These are phyloP conservation scores for Propithecus coquereli DNA, from an alignment of 2,113 vertebrate genomes.

Conservation along the genomic window DNA sequence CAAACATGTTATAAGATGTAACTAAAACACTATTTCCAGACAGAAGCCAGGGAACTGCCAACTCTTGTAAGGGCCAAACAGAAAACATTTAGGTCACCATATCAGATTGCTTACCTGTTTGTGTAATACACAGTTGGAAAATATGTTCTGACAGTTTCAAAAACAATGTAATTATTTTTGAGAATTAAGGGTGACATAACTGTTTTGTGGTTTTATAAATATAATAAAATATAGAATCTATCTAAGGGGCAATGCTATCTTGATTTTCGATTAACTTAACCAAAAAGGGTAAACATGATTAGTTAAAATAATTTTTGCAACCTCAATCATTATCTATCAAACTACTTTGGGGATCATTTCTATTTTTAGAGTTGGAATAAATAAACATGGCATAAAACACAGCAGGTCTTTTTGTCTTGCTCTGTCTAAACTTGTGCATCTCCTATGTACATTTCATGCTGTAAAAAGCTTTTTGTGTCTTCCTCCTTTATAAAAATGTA, in stretches of 20 bases:
- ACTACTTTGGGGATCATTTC: conserved; percentile 49
- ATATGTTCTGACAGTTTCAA: conserved; percentile 61
- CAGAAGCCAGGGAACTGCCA: neutral
- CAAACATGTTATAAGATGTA: neutral
- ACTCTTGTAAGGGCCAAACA: conserved; percentile 35
- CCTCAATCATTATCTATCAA: conserved; percentile 37
- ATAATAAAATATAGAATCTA: conserved; percentile 70
- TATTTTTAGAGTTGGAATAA: conserved; percentile 39
- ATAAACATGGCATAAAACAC: conserved; percentile 63
- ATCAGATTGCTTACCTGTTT: conserved; percentile 66
- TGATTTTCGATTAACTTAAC: conserved; percentile 78
- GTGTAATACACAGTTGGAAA: conserved; percentile 43
- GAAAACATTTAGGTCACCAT: neutral
- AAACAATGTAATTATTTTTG: conserved; percentile 65
- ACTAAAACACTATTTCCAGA: neutral
- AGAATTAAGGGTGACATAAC: conserved; percentile 66
- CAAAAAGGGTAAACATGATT: conserved; percentile 74
- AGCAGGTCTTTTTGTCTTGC: conserved; percentile 19
- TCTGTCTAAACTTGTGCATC: neutral
- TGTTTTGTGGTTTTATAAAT: conserved; percentile 73
- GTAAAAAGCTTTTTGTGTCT: neutral
- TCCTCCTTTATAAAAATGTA: neutral
- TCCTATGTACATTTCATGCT: neutral
- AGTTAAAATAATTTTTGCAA: conserved; percentile 68
- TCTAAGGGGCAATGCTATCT: conserved; percentile 57